Base-by-base conservation (phyloP, 2,797 vertebrate genomes). In the Diceros bicornis region DNA sequence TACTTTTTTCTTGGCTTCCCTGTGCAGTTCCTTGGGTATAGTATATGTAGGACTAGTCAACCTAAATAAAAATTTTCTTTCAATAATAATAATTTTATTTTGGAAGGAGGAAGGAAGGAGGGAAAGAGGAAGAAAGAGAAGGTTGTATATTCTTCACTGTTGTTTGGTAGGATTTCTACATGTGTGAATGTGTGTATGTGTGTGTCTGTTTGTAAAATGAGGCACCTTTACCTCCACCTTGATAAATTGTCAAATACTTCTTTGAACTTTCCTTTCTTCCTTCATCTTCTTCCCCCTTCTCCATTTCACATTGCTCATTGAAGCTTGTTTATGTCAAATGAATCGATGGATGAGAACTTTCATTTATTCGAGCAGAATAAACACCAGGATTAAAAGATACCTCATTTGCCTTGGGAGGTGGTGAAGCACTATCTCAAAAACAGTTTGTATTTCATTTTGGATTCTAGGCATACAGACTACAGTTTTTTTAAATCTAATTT, bases 311-410 rank as follows among this genome's bases (percentile, higher is more conserved):
- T 92, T 91, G 23, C 34, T 81, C 34, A 74, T 0, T 62, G 29
- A 96, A 74, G 16, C 7, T 18, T 82, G 13, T 62, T 92, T 88
- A 50, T 83, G 27, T 82, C 82, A 68, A 64, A 75, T 77, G 2
- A 57, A 64, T 72, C 20, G 69, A 6, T 68, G 23, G 3, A 89
- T 89, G 14, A 89, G 78, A 95, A 94, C 11, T 32, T 74, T 14
- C 69, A 87, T 12, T 69, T 59, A 44, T 82, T 96, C 71, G 23
- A 94, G 29, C 1, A 74, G 20, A 96, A 96, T 47, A 71, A 66
- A 66, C 12, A 62, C 6, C 44, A 66, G 2, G 32, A 79, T 77
- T 82, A 69, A 97, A 87, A 71, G 20, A 55, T 29, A 25, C 17
- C 23, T 34, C 27, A 20, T 62, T 52, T 84, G 41, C 10, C 41